These are phyloP conservation scores for Orgyia antiqua DNA, from an alignment of 2,888 invertebrate genomes.

Conservation along the genomic window DNA sequence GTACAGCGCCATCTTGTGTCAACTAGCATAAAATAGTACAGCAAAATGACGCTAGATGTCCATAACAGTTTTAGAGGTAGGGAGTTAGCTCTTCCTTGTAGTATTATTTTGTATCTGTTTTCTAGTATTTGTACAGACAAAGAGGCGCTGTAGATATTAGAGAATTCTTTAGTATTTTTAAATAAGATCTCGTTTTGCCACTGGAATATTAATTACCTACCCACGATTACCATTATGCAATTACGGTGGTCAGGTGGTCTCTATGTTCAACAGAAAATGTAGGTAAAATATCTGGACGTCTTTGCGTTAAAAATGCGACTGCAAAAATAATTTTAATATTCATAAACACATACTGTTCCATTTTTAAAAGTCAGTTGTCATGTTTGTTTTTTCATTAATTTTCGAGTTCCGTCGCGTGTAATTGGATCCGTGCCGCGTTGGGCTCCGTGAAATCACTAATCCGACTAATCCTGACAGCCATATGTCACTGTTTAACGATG, in stretches of 20 bases:
- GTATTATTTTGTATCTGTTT: no score
- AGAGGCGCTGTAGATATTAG: no score
- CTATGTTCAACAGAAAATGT: no score
- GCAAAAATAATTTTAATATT: conserved; percentile 40
- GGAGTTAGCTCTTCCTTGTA: no score
- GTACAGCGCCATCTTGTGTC: conserved; percentile 34
- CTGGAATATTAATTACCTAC: no score
- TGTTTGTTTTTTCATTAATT: conserved; percentile 58
- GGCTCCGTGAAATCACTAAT: conserved; percentile 76
- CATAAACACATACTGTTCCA: conserved; percentile 48
- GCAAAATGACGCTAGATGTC: conserved; percentile 40
- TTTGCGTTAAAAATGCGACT: no score
- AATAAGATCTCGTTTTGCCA: no score
- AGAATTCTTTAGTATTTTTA: no score
- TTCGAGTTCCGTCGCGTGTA: conserved; percentile 58
- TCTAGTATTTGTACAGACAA: no score
- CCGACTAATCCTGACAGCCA: conserved; percentile 77
- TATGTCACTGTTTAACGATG: conserved; percentile 71
- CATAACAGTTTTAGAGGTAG: conserved; percentile 40
- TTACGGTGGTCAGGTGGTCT: no score
- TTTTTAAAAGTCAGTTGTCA: conserved; percentile 52
- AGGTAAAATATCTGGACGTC: no score
- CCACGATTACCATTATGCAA: no score
- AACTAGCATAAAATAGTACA: conserved; percentile 36
- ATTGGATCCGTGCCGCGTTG: conserved; percentile 66